Conservation (phyloP, 2,113 vertebrate species). For the Podarcis raffonei region DNA sequence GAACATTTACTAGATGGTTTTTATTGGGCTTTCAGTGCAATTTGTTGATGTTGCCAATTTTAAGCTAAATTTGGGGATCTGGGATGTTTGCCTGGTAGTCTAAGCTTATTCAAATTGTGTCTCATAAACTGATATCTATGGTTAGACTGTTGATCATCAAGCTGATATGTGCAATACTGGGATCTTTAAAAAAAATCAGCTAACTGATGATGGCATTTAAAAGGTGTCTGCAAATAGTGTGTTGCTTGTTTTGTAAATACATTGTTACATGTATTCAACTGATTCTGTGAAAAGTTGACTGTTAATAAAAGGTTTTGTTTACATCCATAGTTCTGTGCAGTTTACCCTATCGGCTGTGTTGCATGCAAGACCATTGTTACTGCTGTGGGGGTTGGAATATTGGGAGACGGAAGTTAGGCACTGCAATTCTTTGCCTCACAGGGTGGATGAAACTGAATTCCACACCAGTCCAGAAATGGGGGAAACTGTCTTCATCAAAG, state of each 20-base stretch:
- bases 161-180: constrained; percentile 31
- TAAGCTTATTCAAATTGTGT: constrained; percentile 11
- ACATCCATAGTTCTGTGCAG: background rate
- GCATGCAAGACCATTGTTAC: fast-evolving
- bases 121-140: background rate
- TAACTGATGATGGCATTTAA: constrained; percentile 37
- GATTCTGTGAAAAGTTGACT: background rate
- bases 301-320: background rate
- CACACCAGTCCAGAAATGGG: background rate
- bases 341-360: background rate
- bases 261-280: constrained; percentile 20
- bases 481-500: background rate
- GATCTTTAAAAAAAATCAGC: constrained; percentile 35
- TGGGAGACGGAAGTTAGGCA: too few relatives aligned
- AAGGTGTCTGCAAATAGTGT: constrained; percentile 61
- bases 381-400: background rate
- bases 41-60: constrained; percentile 25
- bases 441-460: background rate
- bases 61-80: constrained; percentile 18
- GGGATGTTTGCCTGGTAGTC: background rate
- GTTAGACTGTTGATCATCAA: constrained; percentile 29
- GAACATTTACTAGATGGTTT: constrained; percentile 51
- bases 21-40: constrained; percentile 29
- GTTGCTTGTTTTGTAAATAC: constrained; percentile 56
- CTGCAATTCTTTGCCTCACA: background rate